phyloP scores from a whole-genome alignment of 2,888 invertebrate genomes.

The Rhamphomyia laevipes region DNA sequence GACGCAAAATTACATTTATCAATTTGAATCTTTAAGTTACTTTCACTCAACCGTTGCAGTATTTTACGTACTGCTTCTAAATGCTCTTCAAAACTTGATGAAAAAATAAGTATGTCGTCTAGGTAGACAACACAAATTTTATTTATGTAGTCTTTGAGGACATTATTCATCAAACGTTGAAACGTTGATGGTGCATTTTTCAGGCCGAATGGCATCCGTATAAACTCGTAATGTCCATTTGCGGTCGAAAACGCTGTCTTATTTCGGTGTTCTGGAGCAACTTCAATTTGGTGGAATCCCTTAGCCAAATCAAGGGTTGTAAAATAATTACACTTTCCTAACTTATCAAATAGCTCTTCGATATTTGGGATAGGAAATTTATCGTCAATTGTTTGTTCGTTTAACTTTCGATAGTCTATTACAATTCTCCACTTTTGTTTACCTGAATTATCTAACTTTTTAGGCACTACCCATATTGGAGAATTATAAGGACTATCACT shows the following conservation, averaged over 20 bases:
- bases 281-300: conserved; percentile 12
- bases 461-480: too few species aligned
- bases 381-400: conserved; percentile 2
- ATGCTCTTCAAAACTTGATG: neutral
- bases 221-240: neutral
- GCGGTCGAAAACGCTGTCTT: neutral
- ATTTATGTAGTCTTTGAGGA: neutral
- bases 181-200: neutral
- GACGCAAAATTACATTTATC: neutral
- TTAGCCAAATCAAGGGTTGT: conserved; percentile 11
- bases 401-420: conserved; percentile 4
- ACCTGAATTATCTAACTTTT: too few species aligned
- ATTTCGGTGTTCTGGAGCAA: neutral
- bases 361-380: conserved; percentile 6
- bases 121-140: neutral
- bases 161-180: neutral
- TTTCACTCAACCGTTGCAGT: neutral
- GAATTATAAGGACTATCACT: too few species aligned
- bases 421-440: too few species aligned
- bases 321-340: conserved; percentile 11
- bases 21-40: neutral
- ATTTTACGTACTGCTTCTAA: neutral
- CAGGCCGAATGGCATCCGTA: neutral
- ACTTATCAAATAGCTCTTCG: conserved; percentile 10
- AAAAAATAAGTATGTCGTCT: neutral